These are phyloP conservation scores for Bedellia somnulentella DNA, from an alignment of 2,888 invertebrate species.

Conservation along the genomic window DNA sequence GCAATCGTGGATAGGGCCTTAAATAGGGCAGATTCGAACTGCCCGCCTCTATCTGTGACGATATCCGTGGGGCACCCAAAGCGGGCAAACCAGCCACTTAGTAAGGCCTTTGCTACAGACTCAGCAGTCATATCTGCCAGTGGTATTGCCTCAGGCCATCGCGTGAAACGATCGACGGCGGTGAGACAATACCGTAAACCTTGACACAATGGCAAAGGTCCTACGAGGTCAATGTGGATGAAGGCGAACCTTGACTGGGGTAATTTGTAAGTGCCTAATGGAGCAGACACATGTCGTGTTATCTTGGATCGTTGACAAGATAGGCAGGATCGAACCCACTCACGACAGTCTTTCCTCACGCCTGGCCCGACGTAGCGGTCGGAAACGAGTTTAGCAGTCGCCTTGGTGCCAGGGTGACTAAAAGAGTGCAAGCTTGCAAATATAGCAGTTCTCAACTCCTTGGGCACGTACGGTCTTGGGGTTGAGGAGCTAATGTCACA, in stretches of 20 bases:
- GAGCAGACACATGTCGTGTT: slow-evolving; percentile 2
- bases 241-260: not conserved
- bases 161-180: slow-evolving; percentile 17
- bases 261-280: not conserved
- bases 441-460: slow-evolving; percentile 9
- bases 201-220: slow-evolving; percentile 7
- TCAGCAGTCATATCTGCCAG: slow-evolving; percentile 18
- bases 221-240: slow-evolving; percentile 1
- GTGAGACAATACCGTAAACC: slow-evolving; percentile 22
- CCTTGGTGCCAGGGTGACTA: not conserved
- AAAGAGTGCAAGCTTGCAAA: slow-evolving; percentile 13
- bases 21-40: slow-evolving; percentile 23
- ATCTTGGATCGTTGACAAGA: not conserved
- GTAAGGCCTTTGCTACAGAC: slow-evolving; percentile 18
- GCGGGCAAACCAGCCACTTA: slow-evolving; percentile 21
- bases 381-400: not conserved
- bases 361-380: slow-evolving; percentile 3
- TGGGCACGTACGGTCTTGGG: slow-evolving; percentile 5
- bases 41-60: slow-evolving; percentile 24
- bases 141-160: slow-evolving; percentile 22
- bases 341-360: not conserved
- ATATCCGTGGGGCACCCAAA: slow-evolving; percentile 20
- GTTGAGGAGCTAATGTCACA: slow-evolving; percentile 6
- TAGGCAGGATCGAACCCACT: too few species aligned
- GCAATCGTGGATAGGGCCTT: not conserved